Base-by-base conservation (phyloP, 2,113 vertebrate species). In the Alosa alosa region DNA sequence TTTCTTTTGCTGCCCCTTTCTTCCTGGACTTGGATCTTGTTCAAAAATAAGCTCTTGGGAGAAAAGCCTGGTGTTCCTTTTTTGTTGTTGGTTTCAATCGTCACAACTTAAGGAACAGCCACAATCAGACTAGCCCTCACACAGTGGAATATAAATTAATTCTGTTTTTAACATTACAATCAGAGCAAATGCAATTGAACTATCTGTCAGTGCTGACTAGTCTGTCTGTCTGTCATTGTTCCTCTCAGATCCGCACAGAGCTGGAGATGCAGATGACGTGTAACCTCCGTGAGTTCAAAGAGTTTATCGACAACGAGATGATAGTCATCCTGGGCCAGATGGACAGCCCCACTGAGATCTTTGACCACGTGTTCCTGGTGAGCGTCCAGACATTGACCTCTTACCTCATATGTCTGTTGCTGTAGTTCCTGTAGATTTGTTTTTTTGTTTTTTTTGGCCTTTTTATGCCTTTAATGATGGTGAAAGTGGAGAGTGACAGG, bases 241-340 rank as follows among this genome's bases (percentile, higher is more conserved):
- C 2, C n/a, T 20, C 68, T 81, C 92, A 99, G 98, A 99, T 99
- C 85, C 97, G 98, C 78, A 99, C 97, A 0, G 98, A 99, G 90
- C 94, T 99, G 93, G 98, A 99, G 93, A 99, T 98, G 96, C 98
- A 99, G 91, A 99, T 99, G 98, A 97, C 95, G 31, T 99, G 98
- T 82, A 99, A 99, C 94, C 94, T 99, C 91, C 92, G 97, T 82
- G 97, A 99, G 93, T 99, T 98, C 90, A 99, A 99, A 84, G 98
- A 99, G 89, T 99, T 98, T 94, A 99, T 99, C 60, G 98, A 99
- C 91, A 99, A 99, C 7, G 98, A 99, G 90, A 99, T 99, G 98
- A 98, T 99, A 4, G 94, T 98, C 90, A 99, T 99, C 93, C 95
- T 99, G 75, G 98, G 98, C 75, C 98, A 99, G 93, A 99, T 99